These are phyloP conservation scores for Stercorarius parasiticus DNA, from an alignment of 2,113 vertebrate genomes.

Conservation along the genomic window DNA sequence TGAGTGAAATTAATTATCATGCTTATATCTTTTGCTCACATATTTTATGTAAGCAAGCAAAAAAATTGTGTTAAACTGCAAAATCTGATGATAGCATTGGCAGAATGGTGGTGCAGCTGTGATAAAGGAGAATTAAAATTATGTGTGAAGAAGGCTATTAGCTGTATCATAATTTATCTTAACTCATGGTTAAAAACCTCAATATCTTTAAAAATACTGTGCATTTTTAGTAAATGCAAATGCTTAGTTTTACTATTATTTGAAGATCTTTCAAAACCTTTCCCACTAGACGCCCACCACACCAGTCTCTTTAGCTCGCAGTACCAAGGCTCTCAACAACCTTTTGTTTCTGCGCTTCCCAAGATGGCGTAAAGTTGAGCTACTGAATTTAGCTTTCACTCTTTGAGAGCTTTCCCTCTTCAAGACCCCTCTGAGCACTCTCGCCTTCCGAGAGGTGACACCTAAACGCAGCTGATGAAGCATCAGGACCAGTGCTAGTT, in stretches of 20 bases:
- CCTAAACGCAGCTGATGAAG: neutral
- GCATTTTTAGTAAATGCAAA: neutral
- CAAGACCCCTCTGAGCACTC: neutral
- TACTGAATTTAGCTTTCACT: neutral
- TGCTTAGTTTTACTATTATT: neutral
- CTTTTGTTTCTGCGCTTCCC: neutral
- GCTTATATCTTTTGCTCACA: neutral
- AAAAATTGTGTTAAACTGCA: neutral
- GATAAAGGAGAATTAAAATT: neutral
- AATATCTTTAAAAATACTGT: neutral
- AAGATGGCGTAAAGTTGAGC: neutral
- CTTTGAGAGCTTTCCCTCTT: neutral
- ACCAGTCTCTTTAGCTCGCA: neutral
- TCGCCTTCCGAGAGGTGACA: fast-evolving
- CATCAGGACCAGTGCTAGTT: neutral
- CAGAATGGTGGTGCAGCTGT: neutral
- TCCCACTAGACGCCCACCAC: neutral
- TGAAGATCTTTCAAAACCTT: neutral
- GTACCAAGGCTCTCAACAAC: neutral
- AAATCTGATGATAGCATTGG: neutral
- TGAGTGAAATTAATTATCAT: neutral
- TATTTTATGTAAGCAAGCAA: neutral
- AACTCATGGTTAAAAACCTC: neutral
- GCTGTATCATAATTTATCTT: neutral
- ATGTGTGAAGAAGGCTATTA: neutral